These are phyloP conservation scores for Drosophila burlai DNA, from an alignment of 1,140 invertebrate species.

Conservation along the genomic window DNA sequence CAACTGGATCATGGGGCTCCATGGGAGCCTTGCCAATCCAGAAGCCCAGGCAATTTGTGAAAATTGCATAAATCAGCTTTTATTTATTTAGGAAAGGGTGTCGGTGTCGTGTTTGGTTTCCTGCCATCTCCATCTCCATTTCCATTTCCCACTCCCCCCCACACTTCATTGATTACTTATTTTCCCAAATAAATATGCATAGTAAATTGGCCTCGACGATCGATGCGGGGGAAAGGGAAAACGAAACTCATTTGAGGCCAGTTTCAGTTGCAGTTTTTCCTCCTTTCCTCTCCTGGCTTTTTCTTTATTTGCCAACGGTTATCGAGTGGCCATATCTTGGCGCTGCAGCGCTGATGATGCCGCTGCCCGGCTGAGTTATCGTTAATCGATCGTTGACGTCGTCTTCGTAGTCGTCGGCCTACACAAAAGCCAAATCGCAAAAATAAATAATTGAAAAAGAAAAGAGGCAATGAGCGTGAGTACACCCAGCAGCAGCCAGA, in stretches of 20 bases:
- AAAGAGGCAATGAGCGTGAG: slow-evolving; percentile 17
- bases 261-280: slow-evolving; percentile 21
- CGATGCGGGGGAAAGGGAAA: slow-evolving; percentile 10
- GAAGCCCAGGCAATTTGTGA: slow-evolving; percentile 65
- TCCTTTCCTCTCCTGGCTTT: not conserved
- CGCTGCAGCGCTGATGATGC: slow-evolving; percentile 17
- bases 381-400: slow-evolving; percentile 65
- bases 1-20: slow-evolving; percentile 32
- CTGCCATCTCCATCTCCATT: slow-evolving; percentile 36
- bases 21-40: slow-evolving; percentile 28
- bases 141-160: not conserved
- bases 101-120: slow-evolving; percentile 62
- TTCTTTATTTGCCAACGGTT: slow-evolving; percentile 47
- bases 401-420: slow-evolving; percentile 22
- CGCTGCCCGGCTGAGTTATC: slow-evolving; percentile 57
- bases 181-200: slow-evolving; percentile 83
- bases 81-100: slow-evolving; percentile 73
- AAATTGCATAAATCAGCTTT: slow-evolving; percentile 83
- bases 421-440: slow-evolving; percentile 45
- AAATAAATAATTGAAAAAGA: slow-evolving; percentile 53
- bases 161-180: slow-evolving; percentile 74
- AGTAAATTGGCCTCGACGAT: slow-evolving; percentile 62
- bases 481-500: not conserved
- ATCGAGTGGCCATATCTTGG: slow-evolving; percentile 68
- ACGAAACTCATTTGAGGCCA: slow-evolving; percentile 61